Evolutionary conservation across 2,797 vertebrate species (phyloP), one percentile per base, ranked within the genome.

Genomic region (Vireo griseus): DNA sequence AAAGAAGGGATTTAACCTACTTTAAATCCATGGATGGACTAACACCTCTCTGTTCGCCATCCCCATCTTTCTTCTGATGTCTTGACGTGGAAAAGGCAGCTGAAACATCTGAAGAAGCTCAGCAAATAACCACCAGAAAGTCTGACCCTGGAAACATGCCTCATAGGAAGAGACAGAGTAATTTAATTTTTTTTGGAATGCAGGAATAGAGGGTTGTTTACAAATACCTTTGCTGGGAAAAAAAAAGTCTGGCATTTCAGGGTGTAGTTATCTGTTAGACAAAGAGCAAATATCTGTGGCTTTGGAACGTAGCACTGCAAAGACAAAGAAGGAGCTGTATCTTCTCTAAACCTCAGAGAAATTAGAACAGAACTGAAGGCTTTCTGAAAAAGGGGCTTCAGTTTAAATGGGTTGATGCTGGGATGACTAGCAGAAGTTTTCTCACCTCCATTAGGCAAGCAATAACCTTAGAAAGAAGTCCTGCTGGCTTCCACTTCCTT

Each of bases 171-270:
- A 94, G 40, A 65, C 45, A 59, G 42, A 69, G 20, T 50, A 82
- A 86, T 87, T 86, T 51, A 52, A 47, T 54, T 79, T 82, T 80
- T 61, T 73, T 80, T 6, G 2, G 88, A 94, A 58, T 79, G 84
- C 65, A 72, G 72, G 57, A 74, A 76, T 57, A 54, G 47, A 74
- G 26, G 22, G 26, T 40, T 86, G 88, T 91, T 96, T 95, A 91
- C 67, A 95, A 94, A 93, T 93, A 89, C 94, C 75, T 94, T 91
- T 61, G 35, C 81, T 91, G 45, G 31, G 5, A 31, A 73, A 74
- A 81, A 78, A 83, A 51, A 57, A 29, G 28, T 74, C 80, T 94
- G 90, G 57, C 67, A 29, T 54, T 66, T 55, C 12, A 1, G 31
- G 17, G 5, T 61, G 67, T 39, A 82, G 48, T 67, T 92, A 77